phyloP scores from a whole-genome alignment of 1,140 invertebrate genomes.

The Myzus persicae region DNA sequence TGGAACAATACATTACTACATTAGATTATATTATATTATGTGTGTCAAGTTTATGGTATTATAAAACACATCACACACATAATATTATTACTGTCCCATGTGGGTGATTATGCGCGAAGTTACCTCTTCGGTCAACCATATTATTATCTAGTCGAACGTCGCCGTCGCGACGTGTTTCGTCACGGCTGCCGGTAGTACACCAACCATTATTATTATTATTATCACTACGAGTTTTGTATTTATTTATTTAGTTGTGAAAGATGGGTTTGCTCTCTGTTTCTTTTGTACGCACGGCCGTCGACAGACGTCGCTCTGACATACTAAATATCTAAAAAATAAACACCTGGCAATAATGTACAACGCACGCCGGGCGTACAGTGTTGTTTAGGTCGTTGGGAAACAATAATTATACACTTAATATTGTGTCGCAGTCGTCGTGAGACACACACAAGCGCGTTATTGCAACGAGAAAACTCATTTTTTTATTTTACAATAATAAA shows the following conservation, averaged over 20 bases:
- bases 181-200: neutral
- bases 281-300: neutral
- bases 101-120: neutral
- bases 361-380: too few relatives aligned
- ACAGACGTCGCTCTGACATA: neutral
- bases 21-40: neutral
- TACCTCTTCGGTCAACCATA: neutral
- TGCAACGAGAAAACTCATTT: neutral
- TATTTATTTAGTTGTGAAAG: conserved; percentile 14
- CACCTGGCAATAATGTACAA: neutral
- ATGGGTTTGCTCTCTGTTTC: neutral
- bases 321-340: neutral
- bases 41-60: neutral
- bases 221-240: neutral
- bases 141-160: neutral
- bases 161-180: neutral
- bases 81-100: neutral
- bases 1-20: neutral
- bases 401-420: neutral
- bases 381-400: neutral
- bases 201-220: too few relatives aligned
- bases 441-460: neutral
- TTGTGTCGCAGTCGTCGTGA: neutral
- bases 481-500: neutral
- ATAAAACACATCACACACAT: neutral